Conservation (phyloP, 2,797 vertebrate genomes). For the Lepilemur ruficaudatus region DNA sequence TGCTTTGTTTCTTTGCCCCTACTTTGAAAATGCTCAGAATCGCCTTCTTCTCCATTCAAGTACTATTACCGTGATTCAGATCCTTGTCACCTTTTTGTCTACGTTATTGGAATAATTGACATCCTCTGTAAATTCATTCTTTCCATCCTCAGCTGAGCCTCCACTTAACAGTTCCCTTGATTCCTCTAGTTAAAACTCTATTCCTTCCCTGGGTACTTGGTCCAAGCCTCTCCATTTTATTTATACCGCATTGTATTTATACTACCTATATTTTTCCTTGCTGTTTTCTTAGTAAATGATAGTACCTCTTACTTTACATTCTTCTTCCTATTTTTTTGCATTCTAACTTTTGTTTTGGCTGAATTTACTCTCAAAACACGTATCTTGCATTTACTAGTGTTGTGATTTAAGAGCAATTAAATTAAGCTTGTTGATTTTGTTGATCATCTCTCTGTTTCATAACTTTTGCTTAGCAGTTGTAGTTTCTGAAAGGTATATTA, state of each 20-base stretch:
- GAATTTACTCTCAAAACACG: constrained; percentile 23
- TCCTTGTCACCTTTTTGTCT: not conserved
- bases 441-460: not conserved
- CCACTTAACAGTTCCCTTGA: not conserved
- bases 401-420: not conserved
- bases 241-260: not conserved
- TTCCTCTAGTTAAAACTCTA: not conserved
- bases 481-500: not conserved
- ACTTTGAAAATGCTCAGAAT: not conserved
- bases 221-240: not conserved
- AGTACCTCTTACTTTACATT: not conserved
- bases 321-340: not conserved
- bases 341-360: not conserved
- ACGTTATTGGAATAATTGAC: not conserved
- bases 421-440: constrained; percentile 9
- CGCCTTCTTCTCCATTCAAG: not conserved
- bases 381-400: not conserved
- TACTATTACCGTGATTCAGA: not conserved
- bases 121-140: not conserved
- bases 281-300: not conserved
- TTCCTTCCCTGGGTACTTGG: not conserved
- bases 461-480: constrained; percentile 9
- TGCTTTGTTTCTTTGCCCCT: not conserved
- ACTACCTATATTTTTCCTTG: not conserved
- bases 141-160: not conserved